A percentile compares a stretch with the other conserved stretches of the same genome.
Evolutionary conservation across 2,113 vertebrate species (phyloP).

Genomic region (Mohoua ochrocephala): DNA sequence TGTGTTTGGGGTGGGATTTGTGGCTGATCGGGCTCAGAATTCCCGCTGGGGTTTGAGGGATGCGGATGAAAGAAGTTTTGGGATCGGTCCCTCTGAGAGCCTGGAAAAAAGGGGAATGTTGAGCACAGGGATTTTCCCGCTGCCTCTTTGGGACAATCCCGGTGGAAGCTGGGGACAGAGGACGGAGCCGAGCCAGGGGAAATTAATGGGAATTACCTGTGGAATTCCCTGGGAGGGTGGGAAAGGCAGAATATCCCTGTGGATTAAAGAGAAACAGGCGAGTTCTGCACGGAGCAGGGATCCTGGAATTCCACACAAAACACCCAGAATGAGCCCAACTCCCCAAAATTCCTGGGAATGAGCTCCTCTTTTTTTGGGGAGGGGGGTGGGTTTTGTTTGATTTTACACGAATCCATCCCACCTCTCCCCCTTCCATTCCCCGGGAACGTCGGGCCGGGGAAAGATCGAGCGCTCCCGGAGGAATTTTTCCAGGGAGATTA

Average conservation of each 20-base stretch:
- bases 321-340: not conserved
- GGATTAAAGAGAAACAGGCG: not conserved
- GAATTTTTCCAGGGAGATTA: slow-evolving; percentile 69
- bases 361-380: not conserved
- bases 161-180: not conserved
- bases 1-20: not conserved
- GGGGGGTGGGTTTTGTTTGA: not conserved
- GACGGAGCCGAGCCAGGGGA: not conserved
- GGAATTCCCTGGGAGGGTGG: not conserved
- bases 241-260: fast-evolving
- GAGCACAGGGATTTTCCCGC: not conserved
- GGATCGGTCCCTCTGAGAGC: not conserved
- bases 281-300: not conserved
- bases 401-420: not conserved
- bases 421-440: not conserved
- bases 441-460: not conserved
- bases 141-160: not conserved
- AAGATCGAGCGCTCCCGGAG: slow-evolving; percentile 46
- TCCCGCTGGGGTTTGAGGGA: too few species aligned
- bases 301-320: not conserved
- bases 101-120: not conserved
- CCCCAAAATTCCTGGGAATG: not conserved
- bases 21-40: not conserved
- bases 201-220: not conserved
- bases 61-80: not conserved